A percentile compares a stretch with the other conserved stretches of the same genome.
These are phyloP conservation scores for Hypomecis atomaria DNA, from an alignment of 2,888 invertebrate genomes.

Conservation along the genomic window DNA sequence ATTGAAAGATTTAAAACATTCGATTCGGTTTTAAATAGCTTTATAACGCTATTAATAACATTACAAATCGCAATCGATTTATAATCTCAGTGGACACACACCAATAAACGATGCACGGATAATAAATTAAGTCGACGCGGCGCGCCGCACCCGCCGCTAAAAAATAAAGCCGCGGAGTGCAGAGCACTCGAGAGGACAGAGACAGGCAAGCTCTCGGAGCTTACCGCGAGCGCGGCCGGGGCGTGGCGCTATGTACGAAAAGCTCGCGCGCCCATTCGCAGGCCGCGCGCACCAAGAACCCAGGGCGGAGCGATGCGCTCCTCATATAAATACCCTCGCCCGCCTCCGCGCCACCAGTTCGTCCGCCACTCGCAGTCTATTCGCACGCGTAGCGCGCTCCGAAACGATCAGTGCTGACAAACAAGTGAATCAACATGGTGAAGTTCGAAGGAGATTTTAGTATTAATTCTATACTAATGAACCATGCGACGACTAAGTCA, in stretches of 20 bases:
- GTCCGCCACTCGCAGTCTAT: slow-evolving; percentile 67
- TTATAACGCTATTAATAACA: slow-evolving; percentile 53
- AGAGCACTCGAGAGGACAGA: slow-evolving; percentile 31
- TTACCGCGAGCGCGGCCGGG: slow-evolving; percentile 49
- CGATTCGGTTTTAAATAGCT: slow-evolving; percentile 45
- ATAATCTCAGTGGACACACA: slow-evolving; percentile 54
- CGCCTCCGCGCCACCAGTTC: slow-evolving; percentile 79
- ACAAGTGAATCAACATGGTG: slow-evolving; percentile 76
- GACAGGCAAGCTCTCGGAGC: slow-evolving; percentile 45
- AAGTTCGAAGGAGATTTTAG: slow-evolving; percentile 90
- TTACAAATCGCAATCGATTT: slow-evolving; percentile 58
- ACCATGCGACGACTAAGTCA: slow-evolving; percentile 73
- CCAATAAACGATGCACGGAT: slow-evolving; percentile 54
- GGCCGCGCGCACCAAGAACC: slow-evolving; percentile 51
- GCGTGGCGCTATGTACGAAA: slow-evolving; percentile 73
- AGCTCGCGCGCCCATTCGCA: slow-evolving; percentile 68
- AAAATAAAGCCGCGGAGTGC: slow-evolving; percentile 44
- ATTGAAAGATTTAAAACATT: slow-evolving; percentile 42
- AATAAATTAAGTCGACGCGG: slow-evolving; percentile 57
- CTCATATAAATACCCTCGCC: slow-evolving; percentile 68
- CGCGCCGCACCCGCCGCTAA: slow-evolving; percentile 42
- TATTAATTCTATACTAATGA: slow-evolving; percentile 91
- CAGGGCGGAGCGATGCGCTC: slow-evolving; percentile 60
- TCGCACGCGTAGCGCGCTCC: slow-evolving; percentile 62
- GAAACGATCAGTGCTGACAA: slow-evolving; percentile 40